Evolutionary conservation across 2,113 vertebrate species (phyloP).

Genomic region (Vombatus ursinus): DNA sequence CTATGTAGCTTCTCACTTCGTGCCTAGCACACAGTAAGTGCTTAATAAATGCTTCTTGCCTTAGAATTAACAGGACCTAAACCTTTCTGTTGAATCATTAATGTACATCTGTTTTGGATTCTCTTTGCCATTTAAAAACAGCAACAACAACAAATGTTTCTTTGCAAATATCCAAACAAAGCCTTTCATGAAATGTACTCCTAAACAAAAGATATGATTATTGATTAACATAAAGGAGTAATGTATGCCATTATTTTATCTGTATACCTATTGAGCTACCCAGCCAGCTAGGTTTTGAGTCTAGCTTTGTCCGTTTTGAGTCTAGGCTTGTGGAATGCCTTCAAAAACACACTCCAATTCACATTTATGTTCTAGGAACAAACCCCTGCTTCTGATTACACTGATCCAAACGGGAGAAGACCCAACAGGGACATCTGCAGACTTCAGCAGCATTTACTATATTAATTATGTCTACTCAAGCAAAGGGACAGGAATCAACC

Average conservation of each 20-base stretch:
- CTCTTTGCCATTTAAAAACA: neutral
- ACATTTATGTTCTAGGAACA: neutral
- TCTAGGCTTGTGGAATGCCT: neutral
- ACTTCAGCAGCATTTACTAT: neutral
- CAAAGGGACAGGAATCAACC: neutral
- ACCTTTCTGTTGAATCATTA: neutral
- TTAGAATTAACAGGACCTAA: neutral
- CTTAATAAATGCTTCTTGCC: neutral
- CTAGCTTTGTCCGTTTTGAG: neutral
- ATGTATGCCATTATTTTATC: neutral
- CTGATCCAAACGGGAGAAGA: neutral
- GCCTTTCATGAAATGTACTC: neutral
- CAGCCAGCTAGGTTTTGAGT: neutral
- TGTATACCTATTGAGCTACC: neutral
- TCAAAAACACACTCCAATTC: neutral
- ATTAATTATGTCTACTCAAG: accelerated
- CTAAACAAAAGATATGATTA: neutral
- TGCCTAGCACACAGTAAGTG: neutral
- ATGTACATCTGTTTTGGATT: neutral
- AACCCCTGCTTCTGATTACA: neutral
- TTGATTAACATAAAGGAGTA: neutral
- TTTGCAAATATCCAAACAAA: neutral
- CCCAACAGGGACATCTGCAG: neutral
- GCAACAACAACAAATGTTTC: neutral
- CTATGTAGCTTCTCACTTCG: neutral